phyloP scores from a whole-genome alignment of 2,888 invertebrate genomes.

The Ormyrus rosae region DNA sequence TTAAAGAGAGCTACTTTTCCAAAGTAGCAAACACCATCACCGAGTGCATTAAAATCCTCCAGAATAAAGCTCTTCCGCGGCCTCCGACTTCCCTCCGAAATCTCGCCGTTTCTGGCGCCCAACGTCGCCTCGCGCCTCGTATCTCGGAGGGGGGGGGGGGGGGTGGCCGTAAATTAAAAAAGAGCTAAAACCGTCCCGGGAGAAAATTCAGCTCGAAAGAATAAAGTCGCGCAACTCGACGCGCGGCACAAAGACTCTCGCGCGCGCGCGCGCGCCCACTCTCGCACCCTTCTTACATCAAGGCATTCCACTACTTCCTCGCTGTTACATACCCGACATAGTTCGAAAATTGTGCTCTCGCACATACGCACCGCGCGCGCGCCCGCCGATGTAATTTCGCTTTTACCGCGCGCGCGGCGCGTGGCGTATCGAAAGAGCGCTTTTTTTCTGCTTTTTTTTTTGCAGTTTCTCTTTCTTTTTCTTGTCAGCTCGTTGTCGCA shows the following conservation, averaged over 20 bases:
- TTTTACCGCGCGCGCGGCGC: not conserved
- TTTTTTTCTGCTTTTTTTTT: constrained; percentile 28
- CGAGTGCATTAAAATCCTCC: too few relatives aligned
- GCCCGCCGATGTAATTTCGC: constrained; percentile 34
- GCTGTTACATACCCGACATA: constrained; percentile 54
- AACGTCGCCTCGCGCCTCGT: too few relatives aligned
- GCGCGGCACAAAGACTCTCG: constrained; percentile 38
- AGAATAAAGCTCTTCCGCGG: too few relatives aligned
- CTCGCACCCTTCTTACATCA: constrained; percentile 54
- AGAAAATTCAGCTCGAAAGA: constrained; percentile 9
- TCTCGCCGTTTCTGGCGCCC: too few relatives aligned
- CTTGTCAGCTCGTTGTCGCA: not conserved
- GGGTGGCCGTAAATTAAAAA: constrained; percentile 32
- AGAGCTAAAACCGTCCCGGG: not conserved
- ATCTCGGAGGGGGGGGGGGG: not conserved
- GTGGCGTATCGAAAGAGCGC: constrained; percentile 19
- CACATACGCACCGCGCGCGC: constrained; percentile 7
- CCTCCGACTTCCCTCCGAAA: too few relatives aligned
- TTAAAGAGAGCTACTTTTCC: too few relatives aligned
- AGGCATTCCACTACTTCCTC: constrained; percentile 55
- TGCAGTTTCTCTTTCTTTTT: too few relatives aligned
- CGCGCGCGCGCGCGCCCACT: constrained; percentile 41
- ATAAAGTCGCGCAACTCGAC: constrained; percentile 23
- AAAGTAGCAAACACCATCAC: too few relatives aligned
- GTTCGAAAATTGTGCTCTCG: constrained; percentile 43